phyloP scores from a whole-genome alignment of 1,140 invertebrate genomes.

The Mizuhopecten yessoensis region DNA sequence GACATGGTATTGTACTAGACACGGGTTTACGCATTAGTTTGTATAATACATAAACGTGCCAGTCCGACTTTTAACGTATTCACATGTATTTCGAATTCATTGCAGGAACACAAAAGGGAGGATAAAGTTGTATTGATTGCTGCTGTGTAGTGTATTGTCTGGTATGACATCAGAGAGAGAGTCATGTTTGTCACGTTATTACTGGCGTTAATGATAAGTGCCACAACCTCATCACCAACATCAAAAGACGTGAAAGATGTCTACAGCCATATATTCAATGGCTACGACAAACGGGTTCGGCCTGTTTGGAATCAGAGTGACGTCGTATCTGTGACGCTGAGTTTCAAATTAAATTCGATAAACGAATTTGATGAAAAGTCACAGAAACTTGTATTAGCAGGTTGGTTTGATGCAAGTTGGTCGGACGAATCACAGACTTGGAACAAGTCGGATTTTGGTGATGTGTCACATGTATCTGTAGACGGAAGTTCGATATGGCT shows the following conservation, averaged over 20 bases:
- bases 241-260: not conserved
- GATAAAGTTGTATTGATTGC: not conserved
- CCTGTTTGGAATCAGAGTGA: not conserved
- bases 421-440: slow-evolving; percentile 53
- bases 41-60: too few relatives aligned
- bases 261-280: not conserved
- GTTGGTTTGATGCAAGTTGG: slow-evolving; percentile 45
- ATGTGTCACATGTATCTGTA: slow-evolving; percentile 30
- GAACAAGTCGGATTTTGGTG: not conserved
- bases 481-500: slow-evolving; percentile 59
- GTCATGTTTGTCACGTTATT: not conserved
- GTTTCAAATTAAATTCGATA: slow-evolving; percentile 41
- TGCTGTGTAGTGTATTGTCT: too few relatives aligned
- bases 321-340: not conserved
- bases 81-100: not conserved
- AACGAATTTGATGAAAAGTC: slow-evolving; percentile 46
- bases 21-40: too few relatives aligned
- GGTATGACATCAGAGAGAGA: not conserved
- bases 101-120: not conserved
- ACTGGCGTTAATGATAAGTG: not conserved
- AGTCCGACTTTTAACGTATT: too few relatives aligned
- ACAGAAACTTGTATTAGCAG: slow-evolving; percentile 46
- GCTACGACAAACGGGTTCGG: slow-evolving; percentile 41
- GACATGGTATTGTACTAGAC: too few relatives aligned
- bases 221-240: not conserved